Conservation (phyloP, 2,888 invertebrate genomes). For the Zaprionus lineosus region DNA sequence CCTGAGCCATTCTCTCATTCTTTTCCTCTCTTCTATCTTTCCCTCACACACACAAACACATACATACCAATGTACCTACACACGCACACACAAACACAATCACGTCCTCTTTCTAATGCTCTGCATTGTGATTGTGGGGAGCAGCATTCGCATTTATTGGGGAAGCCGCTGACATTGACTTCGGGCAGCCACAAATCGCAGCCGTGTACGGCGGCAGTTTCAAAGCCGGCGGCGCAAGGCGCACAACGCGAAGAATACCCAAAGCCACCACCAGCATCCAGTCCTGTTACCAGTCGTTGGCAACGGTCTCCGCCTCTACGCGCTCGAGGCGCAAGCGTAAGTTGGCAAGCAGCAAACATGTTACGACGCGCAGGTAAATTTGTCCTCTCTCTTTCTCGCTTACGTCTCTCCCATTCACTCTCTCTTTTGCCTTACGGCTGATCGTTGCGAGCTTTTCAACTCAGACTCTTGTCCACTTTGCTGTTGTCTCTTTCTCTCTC, state of each 20-base stretch:
- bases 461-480: constrained; percentile 28
- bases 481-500: constrained; percentile 41
- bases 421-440: constrained; percentile 16
- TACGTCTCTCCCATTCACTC: constrained; percentile 32
- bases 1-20: constrained; percentile 46
- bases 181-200: constrained; percentile 40
- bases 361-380: constrained; percentile 64
- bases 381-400: constrained; percentile 8
- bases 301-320: constrained; percentile 24
- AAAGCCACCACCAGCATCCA: constrained; percentile 17
- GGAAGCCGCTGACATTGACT: constrained; percentile 1
- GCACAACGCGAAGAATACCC: constrained; percentile 56
- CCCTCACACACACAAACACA: no score
- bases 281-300: constrained; percentile 27
- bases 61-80: no score
- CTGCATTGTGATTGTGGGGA: constrained; percentile 23
- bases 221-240: constrained; percentile 46
- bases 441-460: constrained; percentile 16
- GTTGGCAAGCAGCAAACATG: constrained; percentile 37
- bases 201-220: constrained; percentile 43
- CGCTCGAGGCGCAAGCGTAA: constrained; percentile 62
- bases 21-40: constrained; percentile 34
- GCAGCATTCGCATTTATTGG: background rate
- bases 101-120: constrained; percentile 22
- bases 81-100: no score